These are phyloP conservation scores for Hypsibius dujardini DNA, from an alignment of 1,140 invertebrate species.

Conservation along the genomic window DNA sequence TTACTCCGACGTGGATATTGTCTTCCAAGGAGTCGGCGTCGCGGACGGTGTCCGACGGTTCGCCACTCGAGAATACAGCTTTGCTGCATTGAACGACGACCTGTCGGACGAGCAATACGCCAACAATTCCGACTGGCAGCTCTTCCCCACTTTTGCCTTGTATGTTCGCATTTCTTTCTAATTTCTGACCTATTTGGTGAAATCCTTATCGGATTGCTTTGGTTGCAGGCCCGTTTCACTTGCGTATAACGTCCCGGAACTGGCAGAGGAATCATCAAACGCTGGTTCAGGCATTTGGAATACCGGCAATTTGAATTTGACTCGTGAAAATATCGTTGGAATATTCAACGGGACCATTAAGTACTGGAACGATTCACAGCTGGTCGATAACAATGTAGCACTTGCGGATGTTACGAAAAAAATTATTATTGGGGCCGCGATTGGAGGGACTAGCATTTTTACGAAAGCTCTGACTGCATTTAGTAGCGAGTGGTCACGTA, in stretches of 20 bases:
- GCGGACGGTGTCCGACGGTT: background rate
- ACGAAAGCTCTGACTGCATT: background rate
- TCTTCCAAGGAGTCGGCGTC: background rate
- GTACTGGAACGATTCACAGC: background rate
- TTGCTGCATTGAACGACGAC: background rate
- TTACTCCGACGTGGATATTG: background rate
- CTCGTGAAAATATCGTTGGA: background rate
- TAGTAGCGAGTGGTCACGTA: background rate
- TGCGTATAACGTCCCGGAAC: background rate
- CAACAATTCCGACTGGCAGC: background rate
- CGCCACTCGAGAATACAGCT: background rate
- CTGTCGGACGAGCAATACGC: background rate
- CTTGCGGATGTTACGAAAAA: background rate
- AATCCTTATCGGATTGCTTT: background rate
- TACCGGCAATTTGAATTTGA: too few species aligned
- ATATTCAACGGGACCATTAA: constrained; percentile 1
- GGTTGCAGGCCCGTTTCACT: background rate
- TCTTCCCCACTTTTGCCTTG: background rate
- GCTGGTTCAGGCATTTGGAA: too few species aligned
- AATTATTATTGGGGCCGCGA: background rate
- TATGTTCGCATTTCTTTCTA: background rate
- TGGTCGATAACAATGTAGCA: background rate
- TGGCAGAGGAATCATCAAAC: background rate
- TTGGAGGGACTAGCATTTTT: background rate
- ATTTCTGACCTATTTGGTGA: background rate